These are phyloP conservation scores for Neocrepidodera transversa DNA, from an alignment of 2,888 invertebrate species.

Conservation along the genomic window DNA sequence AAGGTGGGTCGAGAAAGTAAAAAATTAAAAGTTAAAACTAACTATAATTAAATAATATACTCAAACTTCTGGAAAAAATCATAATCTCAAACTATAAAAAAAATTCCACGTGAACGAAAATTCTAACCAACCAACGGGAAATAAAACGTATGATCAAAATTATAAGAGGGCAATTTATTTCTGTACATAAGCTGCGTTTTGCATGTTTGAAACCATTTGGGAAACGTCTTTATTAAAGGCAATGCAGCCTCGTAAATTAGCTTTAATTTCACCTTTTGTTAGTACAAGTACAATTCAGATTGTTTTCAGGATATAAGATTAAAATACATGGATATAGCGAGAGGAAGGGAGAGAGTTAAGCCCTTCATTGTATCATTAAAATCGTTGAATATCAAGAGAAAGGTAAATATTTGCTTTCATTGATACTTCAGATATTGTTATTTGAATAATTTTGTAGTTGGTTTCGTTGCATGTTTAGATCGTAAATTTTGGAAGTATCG, in stretches of 20 bases:
- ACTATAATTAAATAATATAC: no score
- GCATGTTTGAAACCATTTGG: constrained; percentile 35
- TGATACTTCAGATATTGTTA: constrained; percentile 17
- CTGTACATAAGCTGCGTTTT: constrained; percentile 33
- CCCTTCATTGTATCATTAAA: constrained; percentile 27
- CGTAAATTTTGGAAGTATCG: no score
- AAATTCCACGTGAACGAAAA: constrained; percentile 1
- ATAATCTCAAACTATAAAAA: no score
- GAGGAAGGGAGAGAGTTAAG: no score
- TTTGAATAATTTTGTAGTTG: constrained; percentile 16
- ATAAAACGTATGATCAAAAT: constrained; percentile 29
- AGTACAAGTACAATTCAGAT: constrained; percentile 30
- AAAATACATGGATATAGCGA: constrained; percentile 23
- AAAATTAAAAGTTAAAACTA: no score
- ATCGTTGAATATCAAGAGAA: constrained; percentile 14
- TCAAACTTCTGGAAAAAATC: no score
- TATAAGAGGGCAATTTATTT: constrained; percentile 34
- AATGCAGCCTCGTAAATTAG: constrained; percentile 31
- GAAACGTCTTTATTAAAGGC: constrained; percentile 32
- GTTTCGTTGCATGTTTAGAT: constrained; percentile 14
- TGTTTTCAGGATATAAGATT: constrained; percentile 33
- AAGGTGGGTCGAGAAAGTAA: no score
- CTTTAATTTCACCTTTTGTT: constrained; percentile 32
- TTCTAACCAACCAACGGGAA: constrained; percentile 4
- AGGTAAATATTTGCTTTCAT: constrained; percentile 23